Evolutionary conservation across 2,797 vertebrate species (phyloP).

Genomic region (Siniperca undulata): DNA sequence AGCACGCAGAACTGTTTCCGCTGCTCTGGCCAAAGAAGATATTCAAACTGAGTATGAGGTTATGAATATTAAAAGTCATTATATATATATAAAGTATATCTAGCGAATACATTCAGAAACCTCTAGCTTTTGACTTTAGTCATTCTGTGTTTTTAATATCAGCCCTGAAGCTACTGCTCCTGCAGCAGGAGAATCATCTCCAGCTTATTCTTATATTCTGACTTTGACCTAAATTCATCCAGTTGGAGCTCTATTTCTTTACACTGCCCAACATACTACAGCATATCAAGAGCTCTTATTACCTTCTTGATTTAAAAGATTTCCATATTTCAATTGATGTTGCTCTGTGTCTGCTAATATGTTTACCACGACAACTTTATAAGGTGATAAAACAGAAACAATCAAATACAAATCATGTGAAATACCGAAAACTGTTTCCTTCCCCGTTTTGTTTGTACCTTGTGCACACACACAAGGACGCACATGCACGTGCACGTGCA

Average conservation of each 20-base stretch:
- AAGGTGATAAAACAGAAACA: too few relatives aligned
- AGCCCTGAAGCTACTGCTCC: background rate
- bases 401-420: too few relatives aligned
- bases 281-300: background rate
- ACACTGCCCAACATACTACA: background rate
- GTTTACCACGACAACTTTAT: background rate
- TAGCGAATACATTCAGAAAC: too few relatives aligned
- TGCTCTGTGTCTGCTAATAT: background rate
- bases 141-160: background rate
- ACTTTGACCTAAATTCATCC: background rate
- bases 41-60: constrained; percentile 12
- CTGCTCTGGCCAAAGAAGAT: constrained; percentile 4
- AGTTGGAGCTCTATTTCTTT: background rate
- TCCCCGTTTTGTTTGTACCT: too few relatives aligned
- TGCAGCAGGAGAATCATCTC: background rate
- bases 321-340: background rate
- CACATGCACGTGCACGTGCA: too few relatives aligned
- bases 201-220: background rate
- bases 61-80: background rate
- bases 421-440: too few relatives aligned
- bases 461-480: too few relatives aligned
- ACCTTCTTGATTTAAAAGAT: background rate
- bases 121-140: background rate
- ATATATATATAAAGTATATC: too few relatives aligned
- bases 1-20: background rate